Evolutionary conservation across 2,113 vertebrate genomes (phyloP).

Genomic region (mouse (Mus musculus)): DNA sequence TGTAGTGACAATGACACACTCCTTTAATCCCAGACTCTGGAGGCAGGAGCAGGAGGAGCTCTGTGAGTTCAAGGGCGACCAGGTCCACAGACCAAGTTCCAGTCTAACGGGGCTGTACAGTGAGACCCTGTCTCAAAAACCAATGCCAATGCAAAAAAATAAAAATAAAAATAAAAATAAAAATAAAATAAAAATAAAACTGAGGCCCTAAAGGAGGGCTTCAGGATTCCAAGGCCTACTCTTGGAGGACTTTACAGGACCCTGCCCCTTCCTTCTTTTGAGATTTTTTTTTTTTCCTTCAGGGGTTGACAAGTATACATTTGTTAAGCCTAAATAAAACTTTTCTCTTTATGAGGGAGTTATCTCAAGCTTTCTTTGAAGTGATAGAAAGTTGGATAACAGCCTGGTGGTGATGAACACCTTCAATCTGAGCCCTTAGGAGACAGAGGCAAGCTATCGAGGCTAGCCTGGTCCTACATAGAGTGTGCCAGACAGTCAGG

Average conservation of each 20-base stretch:
- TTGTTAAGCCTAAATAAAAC: background rate
- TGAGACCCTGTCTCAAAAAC: background rate
- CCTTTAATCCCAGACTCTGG: background rate
- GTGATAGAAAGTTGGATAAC: background rate
- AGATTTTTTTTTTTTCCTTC: background rate
- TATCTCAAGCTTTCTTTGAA: background rate
- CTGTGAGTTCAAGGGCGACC: background rate
- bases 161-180: background rate
- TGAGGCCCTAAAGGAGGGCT: background rate
- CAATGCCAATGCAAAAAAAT: background rate
- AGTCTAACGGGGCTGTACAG: background rate
- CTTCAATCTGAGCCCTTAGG: background rate
- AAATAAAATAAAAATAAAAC: background rate
- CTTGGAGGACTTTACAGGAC: background rate
- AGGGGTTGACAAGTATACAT: background rate
- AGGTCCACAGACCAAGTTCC: background rate
- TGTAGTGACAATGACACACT: background rate
- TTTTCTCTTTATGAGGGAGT: background rate
- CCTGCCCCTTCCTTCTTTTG: background rate
- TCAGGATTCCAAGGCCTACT: background rate
- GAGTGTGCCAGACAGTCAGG: background rate
- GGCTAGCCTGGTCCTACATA: background rate
- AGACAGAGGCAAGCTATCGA: background rate
- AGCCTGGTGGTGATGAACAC: background rate
- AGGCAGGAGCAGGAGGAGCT: background rate